phyloP scores from a whole-genome alignment of 2,113 vertebrate species.

The Fulmarus glacialis region DNA sequence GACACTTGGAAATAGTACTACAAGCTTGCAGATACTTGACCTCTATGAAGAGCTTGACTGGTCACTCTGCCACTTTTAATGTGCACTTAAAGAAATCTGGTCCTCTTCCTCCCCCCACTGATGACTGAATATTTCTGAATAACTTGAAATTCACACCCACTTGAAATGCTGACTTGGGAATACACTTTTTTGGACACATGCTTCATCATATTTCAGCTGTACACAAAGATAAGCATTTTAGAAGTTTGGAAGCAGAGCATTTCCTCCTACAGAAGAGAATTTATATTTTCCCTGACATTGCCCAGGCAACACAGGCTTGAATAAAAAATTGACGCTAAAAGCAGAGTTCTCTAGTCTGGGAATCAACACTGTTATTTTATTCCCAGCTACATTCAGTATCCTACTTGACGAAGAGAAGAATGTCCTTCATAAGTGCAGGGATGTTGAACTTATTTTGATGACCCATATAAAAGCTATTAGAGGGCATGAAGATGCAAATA shows the following conservation, averaged over 20 bases:
- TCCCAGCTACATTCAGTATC: conserved; percentile 60
- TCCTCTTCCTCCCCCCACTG: background rate
- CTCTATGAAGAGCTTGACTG: conserved; percentile 12
- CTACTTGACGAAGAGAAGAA: conserved; percentile 40
- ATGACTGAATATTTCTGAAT: conserved; percentile 30
- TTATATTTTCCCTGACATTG: conserved; percentile 72
- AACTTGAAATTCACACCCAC: conserved; percentile 59
- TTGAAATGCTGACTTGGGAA: conserved; percentile 68
- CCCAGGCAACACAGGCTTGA: conserved; percentile 66
- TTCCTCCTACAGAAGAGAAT: conserved; percentile 63
- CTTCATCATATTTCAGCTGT: conserved; percentile 57
- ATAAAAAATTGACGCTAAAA: conserved; percentile 65
- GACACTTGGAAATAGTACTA: background rate
- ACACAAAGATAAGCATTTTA: conserved; percentile 54
- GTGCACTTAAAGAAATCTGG: conserved; percentile 7
- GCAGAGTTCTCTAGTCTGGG: conserved; percentile 68
- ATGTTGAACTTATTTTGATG: background rate
- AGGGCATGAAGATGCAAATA: background rate
- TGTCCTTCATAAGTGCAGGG: conserved; percentile 9
- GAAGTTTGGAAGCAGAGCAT: conserved; percentile 50
- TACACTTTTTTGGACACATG: conserved; percentile 48
- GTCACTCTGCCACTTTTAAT: background rate
- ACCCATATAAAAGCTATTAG: conserved; percentile 1
- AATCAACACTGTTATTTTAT: conserved; percentile 67
- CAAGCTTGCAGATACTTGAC: conserved; percentile 20